Evolutionary conservation across 2,797 vertebrate species (phyloP).

Genomic region (Neopelma chrysocephalum): DNA sequence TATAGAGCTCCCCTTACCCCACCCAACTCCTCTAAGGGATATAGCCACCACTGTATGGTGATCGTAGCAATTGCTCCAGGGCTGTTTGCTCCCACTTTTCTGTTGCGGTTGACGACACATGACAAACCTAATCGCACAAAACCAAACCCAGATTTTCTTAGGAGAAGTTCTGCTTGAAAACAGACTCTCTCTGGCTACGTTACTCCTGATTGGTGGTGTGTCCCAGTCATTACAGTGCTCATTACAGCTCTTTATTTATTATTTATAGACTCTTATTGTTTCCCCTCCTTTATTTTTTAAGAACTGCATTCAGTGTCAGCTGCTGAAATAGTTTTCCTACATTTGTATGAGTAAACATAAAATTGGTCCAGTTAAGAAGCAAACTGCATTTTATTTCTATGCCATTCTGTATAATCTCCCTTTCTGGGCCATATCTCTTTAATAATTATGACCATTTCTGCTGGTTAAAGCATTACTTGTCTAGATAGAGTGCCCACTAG

Average conservation of each 20-base stretch:
- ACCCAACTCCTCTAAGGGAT: constrained; percentile 60
- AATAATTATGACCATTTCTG: neutral
- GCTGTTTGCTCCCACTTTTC: constrained; percentile 99
- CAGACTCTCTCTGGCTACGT: constrained; percentile 46
- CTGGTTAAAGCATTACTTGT: neutral
- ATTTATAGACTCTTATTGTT: neutral
- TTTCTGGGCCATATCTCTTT: constrained; percentile 10
- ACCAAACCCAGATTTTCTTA: constrained; percentile 84
- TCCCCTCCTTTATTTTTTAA: neutral
- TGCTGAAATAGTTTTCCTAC: constrained; percentile 20
- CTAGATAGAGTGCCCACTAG: neutral
- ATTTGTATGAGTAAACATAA: neutral
- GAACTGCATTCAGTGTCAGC: neutral
- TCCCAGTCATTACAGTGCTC: neutral
- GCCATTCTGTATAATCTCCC: neutral
- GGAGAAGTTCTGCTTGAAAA: constrained; percentile 74
- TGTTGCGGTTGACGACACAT: constrained; percentile 99
- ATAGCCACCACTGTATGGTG: constrained; percentile 82
- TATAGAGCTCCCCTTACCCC: constrained; percentile 21
- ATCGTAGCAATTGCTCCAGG: constrained; percentile 89
- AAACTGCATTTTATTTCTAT: neutral
- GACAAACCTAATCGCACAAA: constrained; percentile 90
- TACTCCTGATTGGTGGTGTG: constrained; percentile 57
- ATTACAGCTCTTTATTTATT: neutral
- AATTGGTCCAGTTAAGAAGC: neutral